Evolutionary conservation across 2,113 vertebrate species (phyloP).

Genomic region (Cygnus buccinator): DNA sequence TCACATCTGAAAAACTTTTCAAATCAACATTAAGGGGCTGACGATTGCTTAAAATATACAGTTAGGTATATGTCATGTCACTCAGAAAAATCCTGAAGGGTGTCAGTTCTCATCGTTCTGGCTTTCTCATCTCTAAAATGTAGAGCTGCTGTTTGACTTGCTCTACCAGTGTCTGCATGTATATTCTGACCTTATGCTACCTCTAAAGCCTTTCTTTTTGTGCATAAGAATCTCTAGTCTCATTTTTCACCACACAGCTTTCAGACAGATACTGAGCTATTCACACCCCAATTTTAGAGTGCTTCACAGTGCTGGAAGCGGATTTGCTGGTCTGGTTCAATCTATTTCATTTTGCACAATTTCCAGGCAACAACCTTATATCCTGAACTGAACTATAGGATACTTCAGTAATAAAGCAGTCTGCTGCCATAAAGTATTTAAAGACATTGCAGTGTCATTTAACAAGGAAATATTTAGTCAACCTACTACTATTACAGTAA

Average conservation of each 20-base stretch:
- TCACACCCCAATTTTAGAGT: background rate
- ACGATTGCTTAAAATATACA: background rate
- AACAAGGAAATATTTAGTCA: conserved; percentile 65
- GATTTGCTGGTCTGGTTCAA: conserved; percentile 26
- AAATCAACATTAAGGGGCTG: background rate
- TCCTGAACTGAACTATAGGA: conserved; percentile 14
- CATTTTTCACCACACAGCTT: background rate
- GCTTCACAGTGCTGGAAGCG: conserved; percentile 21
- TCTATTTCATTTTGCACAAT: conserved; percentile 41
- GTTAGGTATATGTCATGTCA: background rate
- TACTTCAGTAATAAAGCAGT: conserved; percentile 17
- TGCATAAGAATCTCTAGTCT: background rate
- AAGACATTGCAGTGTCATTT: conserved; percentile 46
- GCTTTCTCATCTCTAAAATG: background rate
- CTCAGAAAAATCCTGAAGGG: background rate
- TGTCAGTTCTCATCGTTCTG: background rate
- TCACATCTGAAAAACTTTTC: background rate
- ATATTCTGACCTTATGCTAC: background rate
- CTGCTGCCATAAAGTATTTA: conserved; percentile 28
- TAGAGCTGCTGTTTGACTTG: background rate
- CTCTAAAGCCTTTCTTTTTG: background rate
- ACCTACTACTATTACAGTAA: conserved; percentile 28
- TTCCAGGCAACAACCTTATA: conserved; percentile 58
- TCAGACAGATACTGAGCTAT: background rate
- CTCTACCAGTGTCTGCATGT: background rate